Evolutionary conservation across 1,140 invertebrate species (phyloP), one percentile per base, ranked within the genome.

Genomic region (Zaprionus taronus): DNA sequence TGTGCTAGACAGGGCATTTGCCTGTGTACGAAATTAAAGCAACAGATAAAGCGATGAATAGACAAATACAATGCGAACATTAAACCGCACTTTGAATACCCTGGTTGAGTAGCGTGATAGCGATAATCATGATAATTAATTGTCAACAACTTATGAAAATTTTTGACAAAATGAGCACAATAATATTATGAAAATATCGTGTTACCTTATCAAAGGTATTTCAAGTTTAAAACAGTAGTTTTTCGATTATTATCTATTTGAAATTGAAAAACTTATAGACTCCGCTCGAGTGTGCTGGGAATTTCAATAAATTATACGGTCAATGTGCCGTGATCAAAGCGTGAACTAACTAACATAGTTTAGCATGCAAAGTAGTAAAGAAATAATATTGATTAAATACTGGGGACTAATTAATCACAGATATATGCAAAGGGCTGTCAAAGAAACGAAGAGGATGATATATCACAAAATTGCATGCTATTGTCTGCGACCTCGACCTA

Each of bases 221-320:
- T 47, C 6, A 47, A 15, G 14, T 15, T 4, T 5, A 38, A 0
- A 15, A 14, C 7, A 11, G n/a, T n/a, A 11, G 17, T 17, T 47
- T 47, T 17, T 47, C 7, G 41, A 17, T 9, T 47, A 17, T 17
- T n/a, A 41, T n/a, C 9, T 47, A 3, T 31, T 11, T 34, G 9
- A 34, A 28, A 34, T 15, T 38, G 1, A 15, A 15, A 11, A 36
- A 36, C 34, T 36, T 36, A 36, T 36, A 36, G 34, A 36, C 34
- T 2, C 34, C 1, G 9, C 34, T 4, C 20, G 1, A 44, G 44
- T n/a, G 55, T 60, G 17, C 17, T 5, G 11, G 9, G 5, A 15
- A 68, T 68, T 73, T 62, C 44, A 68, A 68, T 68, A 69, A 73
- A 44, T 62, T 26, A 68, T 56, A 26, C 36, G 66, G 66, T 70